Base-by-base conservation (phyloP, 2,113 vertebrate species). In the Furnarius figulus region DNA sequence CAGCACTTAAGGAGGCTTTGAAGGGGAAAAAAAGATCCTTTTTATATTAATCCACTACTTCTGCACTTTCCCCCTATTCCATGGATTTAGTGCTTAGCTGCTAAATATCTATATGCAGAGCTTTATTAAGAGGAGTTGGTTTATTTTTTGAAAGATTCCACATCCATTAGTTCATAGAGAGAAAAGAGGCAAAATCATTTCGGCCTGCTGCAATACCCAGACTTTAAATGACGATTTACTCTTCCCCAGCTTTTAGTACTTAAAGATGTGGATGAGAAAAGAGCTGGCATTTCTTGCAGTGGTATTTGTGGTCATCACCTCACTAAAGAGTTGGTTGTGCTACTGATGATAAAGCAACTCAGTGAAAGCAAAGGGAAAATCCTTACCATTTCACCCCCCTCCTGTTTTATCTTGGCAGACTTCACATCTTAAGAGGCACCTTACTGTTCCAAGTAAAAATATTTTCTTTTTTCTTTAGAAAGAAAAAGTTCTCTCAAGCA, bases 1-100 rank as follows among this genome's bases (percentile, higher is more conserved):
- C 95, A 97, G 94, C 95, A 97, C 89, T 97, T 97, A 97, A 95
- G 88, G 94, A 95, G 83, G 92, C 93, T 96, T 93, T 96, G 90
- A 93, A 94, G 94, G 85, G 83, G 86, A 94, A 94, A 97, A 97
- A 96, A 97, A 83, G 85, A 93, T 82, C 83, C 93, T 90, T 97
- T 96, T 93, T 90, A 91, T 93, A 97, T 92, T 96, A 97, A 97
- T 96, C 95, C 97, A 97, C 89, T 87, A 89, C 80, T 96, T 88
- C 86, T 91, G 93, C 91, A 88, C 90, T 92, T 90, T 91, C 63
- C 76, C 83, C 81, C 82, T 72, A 39, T 81, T 93, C 90, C 89
- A 35, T 86, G 90, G 96, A 97, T 97, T 95, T 97, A 97, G 81
- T 71, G 82, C 91, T 96, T 96, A 95, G 96, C 88, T 95, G 85